A percentile compares a stretch with the other conserved stretches of the same genome.
These are phyloP conservation scores for Bos indicus DNA, from an alignment of 2,113 vertebrate species.

Conservation along the genomic window DNA sequence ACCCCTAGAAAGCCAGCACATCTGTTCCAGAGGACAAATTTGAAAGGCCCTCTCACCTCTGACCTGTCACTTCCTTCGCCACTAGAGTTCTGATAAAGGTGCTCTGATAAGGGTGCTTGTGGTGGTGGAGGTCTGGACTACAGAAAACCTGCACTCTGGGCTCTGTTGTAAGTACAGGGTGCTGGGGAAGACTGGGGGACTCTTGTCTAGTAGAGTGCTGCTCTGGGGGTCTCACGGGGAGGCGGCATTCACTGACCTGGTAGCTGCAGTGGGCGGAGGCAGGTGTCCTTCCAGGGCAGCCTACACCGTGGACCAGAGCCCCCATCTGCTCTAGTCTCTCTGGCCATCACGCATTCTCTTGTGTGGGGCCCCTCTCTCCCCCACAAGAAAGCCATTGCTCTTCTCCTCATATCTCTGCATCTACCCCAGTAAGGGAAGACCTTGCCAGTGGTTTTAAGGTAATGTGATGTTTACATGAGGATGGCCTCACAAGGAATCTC, in stretches of 20 bases:
- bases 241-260: accelerated
- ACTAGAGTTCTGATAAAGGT: not conserved
- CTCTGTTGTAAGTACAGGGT: not conserved
- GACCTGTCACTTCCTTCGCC: not conserved
- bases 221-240: not conserved
- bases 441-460: not conserved
- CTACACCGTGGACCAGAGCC: too few species aligned
- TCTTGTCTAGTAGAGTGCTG: not conserved
- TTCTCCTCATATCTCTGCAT: not conserved
- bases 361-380: not conserved
- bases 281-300: accelerated
- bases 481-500: too few species aligned
- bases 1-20: not conserved
- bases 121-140: not conserved
- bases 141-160: not conserved
- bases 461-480: not conserved
- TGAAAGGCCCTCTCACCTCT: not conserved
- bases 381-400: not conserved
- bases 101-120: not conserved
- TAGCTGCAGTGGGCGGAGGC: accelerated
- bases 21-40: not conserved
- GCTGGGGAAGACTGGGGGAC: not conserved
- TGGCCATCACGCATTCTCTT: not conserved
- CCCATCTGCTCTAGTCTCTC: not conserved
- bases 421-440: not conserved